Evolutionary conservation across 2,888 invertebrate species (phyloP).

Genomic region (Spodoptera picta): DNA sequence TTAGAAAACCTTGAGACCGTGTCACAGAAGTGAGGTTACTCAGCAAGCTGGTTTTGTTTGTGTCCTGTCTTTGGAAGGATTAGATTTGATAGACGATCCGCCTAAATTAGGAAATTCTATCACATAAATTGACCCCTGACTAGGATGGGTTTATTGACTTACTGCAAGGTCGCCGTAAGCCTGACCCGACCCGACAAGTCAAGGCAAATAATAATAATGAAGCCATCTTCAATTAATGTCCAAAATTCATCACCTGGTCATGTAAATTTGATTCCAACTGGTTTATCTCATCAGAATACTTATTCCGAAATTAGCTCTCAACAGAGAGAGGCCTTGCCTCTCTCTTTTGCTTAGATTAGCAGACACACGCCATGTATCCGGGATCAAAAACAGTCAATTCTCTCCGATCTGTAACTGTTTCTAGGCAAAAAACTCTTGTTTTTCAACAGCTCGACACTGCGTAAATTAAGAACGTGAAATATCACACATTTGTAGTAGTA

Average conservation of each 20-base stretch:
- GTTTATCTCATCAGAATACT: constrained; percentile 45
- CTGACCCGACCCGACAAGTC: constrained; percentile 19
- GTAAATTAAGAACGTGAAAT: too few species aligned
- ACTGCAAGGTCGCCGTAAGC: constrained; percentile 33
- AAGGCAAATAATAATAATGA: constrained; percentile 29
- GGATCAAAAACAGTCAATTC: too few species aligned
- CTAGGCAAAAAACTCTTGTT: too few species aligned
- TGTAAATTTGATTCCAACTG: constrained; percentile 22
- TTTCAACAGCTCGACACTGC: too few species aligned
- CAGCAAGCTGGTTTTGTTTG: constrained; percentile 14
- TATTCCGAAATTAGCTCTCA: too few species aligned
- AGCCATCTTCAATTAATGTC: constrained; percentile 24
- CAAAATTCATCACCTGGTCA: constrained; percentile 41
- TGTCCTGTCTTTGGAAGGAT: constrained; percentile 22
- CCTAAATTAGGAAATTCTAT: constrained; percentile 46
- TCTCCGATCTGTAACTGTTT: too few species aligned
- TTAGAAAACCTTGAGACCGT: too few species aligned
- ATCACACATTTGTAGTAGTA: too few species aligned
- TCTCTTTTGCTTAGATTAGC: too few species aligned
- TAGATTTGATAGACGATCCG: constrained; percentile 31
- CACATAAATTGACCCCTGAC: constrained; percentile 46
- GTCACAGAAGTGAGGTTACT: background rate
- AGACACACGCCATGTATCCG: too few species aligned
- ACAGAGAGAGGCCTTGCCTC: too few species aligned
- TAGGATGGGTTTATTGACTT: constrained; percentile 51